Evolutionary conservation across 2,797 vertebrate genomes (phyloP).

Genomic region (Esox masquinongy): DNA sequence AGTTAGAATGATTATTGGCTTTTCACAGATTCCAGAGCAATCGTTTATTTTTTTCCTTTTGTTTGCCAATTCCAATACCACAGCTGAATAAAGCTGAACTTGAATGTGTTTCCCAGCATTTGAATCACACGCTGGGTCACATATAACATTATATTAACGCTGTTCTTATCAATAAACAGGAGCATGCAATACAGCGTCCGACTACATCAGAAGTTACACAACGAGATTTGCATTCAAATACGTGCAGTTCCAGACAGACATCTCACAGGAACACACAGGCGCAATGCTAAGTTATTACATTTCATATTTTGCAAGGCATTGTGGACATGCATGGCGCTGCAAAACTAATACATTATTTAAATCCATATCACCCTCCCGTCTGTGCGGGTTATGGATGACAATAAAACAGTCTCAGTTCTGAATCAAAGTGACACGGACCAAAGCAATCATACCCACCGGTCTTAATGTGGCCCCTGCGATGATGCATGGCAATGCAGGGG

Average conservation of each 20-base stretch:
- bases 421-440: conserved; percentile 43
- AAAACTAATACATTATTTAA: conserved; percentile 75
- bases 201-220: conserved; percentile 51
- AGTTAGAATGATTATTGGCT: conserved; percentile 76
- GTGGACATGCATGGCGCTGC: conserved; percentile 62
- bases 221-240: conserved; percentile 61
- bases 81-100: conserved; percentile 20
- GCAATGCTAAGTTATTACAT: conserved; percentile 57
- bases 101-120: conserved; percentile 34
- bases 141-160: conserved; percentile 18
- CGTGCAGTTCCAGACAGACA: neutral
- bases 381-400: conserved; percentile 69
- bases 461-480: conserved; percentile 7
- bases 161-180: conserved; percentile 50
- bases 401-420: conserved; percentile 46
- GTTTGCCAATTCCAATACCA: conserved; percentile 36
- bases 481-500: conserved; percentile 24
- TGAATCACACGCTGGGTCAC: conserved; percentile 31
- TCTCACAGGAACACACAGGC: conserved; percentile 18
- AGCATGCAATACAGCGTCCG: conserved; percentile 36
- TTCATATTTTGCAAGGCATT: conserved; percentile 60
- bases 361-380: conserved; percentile 70
- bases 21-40: conserved; percentile 75
- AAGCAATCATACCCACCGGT: conserved; percentile 34
- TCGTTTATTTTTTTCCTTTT: conserved; percentile 54